Evolutionary conservation across 2,113 vertebrate genomes (phyloP).

Genomic region (Perca flavescens): DNA sequence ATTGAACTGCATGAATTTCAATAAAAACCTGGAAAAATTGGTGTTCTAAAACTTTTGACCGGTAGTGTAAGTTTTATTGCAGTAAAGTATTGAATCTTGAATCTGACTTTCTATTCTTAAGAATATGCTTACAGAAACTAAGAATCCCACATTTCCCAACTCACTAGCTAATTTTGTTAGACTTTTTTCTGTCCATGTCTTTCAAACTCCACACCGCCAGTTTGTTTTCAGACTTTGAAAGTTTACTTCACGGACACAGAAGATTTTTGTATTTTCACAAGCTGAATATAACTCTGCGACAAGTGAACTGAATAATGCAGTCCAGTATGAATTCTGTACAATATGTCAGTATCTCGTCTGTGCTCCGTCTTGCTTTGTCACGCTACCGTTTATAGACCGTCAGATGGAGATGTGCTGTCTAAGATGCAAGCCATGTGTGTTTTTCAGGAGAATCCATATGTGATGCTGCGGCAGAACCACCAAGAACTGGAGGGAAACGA

Average conservation of each 20-base stretch:
- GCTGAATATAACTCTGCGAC: not conserved
- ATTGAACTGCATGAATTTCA: too few species aligned
- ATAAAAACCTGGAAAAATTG: too few species aligned
- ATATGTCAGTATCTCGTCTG: not conserved
- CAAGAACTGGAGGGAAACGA: slow-evolving; percentile 95
- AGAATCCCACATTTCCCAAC: not conserved
- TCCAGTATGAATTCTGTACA: not conserved
- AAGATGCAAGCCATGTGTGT: not conserved
- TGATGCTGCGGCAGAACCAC: slow-evolving; percentile 96
- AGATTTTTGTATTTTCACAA: not conserved
- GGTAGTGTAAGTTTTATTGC: too few species aligned
- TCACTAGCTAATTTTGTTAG: not conserved
- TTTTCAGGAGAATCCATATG: slow-evolving; percentile 98
- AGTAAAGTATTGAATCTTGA: too few species aligned
- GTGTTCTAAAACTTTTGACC: too few species aligned
- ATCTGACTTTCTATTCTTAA: not conserved
- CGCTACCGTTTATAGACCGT: not conserved
- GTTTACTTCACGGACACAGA: not conserved
- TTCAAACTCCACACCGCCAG: not conserved
- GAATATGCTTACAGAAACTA: not conserved
- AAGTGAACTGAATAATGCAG: not conserved
- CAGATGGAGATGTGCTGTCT: not conserved
- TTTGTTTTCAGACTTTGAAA: not conserved
- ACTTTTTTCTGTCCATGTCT: not conserved
- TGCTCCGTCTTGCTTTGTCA: not conserved